Conservation (phyloP, 2,797 vertebrate species). For the Esox masquinongy region DNA sequence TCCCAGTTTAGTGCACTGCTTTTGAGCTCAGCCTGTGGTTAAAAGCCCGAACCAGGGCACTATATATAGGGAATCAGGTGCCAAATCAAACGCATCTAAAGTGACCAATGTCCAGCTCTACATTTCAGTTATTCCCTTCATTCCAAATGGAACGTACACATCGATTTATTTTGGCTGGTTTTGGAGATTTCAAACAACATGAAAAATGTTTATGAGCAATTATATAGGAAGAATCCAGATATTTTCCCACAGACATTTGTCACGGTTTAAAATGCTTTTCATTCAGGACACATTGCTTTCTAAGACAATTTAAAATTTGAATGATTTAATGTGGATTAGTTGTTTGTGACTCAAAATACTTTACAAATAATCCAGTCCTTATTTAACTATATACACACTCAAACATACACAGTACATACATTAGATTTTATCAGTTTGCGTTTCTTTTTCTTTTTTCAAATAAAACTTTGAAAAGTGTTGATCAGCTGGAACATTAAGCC, state of each 20-base stretch:
- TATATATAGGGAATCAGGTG: no score
- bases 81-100: no score
- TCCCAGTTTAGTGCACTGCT: no score
- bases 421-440: slow-evolving; percentile 42
- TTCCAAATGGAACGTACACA: background rate
- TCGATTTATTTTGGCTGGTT: background rate
- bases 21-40: no score
- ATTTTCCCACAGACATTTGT: background rate
- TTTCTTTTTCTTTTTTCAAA: slow-evolving; percentile 58
- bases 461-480: slow-evolving; percentile 67
- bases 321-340: slow-evolving; percentile 40
- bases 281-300: slow-evolving; percentile 9
- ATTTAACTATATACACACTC: slow-evolving; percentile 28
- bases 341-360: slow-evolving; percentile 35
- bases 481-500: slow-evolving; percentile 54
- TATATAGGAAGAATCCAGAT: background rate
- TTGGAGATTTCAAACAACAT: background rate
- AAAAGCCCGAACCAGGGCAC: no score
- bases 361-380: slow-evolving; percentile 55
- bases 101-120: no score
- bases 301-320: slow-evolving; percentile 31
- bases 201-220: background rate
- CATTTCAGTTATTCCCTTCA: no score
- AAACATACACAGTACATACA: slow-evolving; percentile 47
- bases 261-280: background rate